Evolutionary conservation across 2,113 vertebrate species (phyloP), one percentile per base, ranked within the genome.

Genomic region (Chiloscyllium plagiosum): DNA sequence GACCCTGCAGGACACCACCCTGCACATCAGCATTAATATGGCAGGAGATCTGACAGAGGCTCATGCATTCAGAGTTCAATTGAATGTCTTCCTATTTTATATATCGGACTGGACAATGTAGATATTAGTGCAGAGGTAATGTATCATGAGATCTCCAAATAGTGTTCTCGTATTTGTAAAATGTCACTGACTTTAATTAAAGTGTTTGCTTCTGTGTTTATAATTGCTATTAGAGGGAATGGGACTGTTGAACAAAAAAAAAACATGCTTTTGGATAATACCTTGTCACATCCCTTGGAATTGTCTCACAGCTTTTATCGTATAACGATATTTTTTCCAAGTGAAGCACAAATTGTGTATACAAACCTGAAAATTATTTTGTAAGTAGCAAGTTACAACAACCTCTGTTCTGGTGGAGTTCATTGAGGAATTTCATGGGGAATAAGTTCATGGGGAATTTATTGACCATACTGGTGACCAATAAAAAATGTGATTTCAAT

Each of bases 1-100:
- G 97, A 97, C 98, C 96, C 97, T 96, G 97, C 97, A 96, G 98
- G 98, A 96, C 97, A 98, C 97, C 98, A 98, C 98, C 98, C 98
- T 98, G 26, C 33, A 68, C 52, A 68, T 95, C 69, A 76, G 94
- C 94, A 72, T 95, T 95, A 68, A 95, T 50, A 52, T 19, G 47
- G 42, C 47, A 95, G 69, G 94, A 95, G 72, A 95, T 47, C 94
- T 52, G 94, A 95, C 68, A 52, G 94, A 95, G 68, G 76, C 76
- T 72, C 69, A 52, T 95, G 69, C 69, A 52, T 50, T 95, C 94
- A 95, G 94, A 95, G 94, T 72, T 72, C 94, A 95, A 52, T 76
- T 95, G 94, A 52, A 33, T 95, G 94, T 69, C 94, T 6, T 72
- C 42, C 42, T 72, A 42, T 50, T 50, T 69, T 72, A 70, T 72